Base-by-base conservation (phyloP, 1,140 invertebrate genomes). In the Onthophagus taurus region DNA sequence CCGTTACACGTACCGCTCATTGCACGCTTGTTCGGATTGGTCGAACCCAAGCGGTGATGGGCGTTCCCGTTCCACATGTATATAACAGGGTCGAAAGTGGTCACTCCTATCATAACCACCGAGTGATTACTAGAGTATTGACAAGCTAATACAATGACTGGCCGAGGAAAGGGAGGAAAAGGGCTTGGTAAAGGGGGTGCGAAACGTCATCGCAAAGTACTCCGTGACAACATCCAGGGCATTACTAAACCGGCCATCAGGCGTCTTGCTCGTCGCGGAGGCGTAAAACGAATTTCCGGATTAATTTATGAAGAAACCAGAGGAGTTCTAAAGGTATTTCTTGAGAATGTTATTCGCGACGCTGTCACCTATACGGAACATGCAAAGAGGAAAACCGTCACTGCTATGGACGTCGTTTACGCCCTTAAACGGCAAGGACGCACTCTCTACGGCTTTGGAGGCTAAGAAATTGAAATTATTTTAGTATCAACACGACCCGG, bases 341-440 rank as follows among this genome's bases (percentile, higher is more conserved):
- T 89, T 39, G 46, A 86, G 62, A 87, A 85, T 58, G 81, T 88
- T 0, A 88, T 88, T 56, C 72, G 82, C 42, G 85, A 87, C 64
- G 81, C 83, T 8, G 81, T 88, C 38, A 87, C 82, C n/a, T 88
- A 87, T 67, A 84, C 81, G 8, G 83, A 83, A 61, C 81, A 87
- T 63, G 81, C 83, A 49, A 87, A 85, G 68, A 68, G 84, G 49
- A 89, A 88, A 67, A 89, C 85, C 13, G 77, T 80, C 24, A 89
- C 85, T 7, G 83, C 85, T 38, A 89, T 89, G 85, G 85, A 90
- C 59, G 83, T 89, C 11, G 86, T 90, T 14, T 89, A 89, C 57
- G 85, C 85, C 18, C 66, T 89, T 50, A 90, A 89, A 64, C 67
- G 85, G 35, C 85, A 89, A 69, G 86, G 86, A 21, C 69, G 83